Evolutionary conservation across 53 echinoderm and acorn worm genomes (phyloP), one percentile per base, ranked within the genome.

Genomic region (Crossaster papposus): DNA sequence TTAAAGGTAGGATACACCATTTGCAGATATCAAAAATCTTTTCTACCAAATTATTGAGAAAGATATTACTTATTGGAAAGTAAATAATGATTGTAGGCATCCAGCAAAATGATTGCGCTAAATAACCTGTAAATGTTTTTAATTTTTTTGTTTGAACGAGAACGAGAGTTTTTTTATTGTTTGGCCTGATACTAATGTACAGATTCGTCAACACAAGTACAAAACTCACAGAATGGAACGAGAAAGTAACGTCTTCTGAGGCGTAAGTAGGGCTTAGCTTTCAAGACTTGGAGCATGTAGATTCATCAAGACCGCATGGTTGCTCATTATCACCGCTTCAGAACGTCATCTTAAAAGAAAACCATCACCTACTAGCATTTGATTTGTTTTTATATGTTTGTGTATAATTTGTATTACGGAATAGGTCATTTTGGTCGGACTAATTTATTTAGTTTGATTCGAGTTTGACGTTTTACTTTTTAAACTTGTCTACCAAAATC

Each of bases 171-270:
- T n/a, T n/a, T n/a, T n/a, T n/a, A n/a, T n/a, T n/a, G n/a, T n/a
- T n/a, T 55, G 54, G 58, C 54, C 55, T 22, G 14, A 58, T 36
- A 20, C 85, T 6, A 70, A 70, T 77, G 63, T 64, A 76, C 86
- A 95, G 95, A 88, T 95, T 89, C 78, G 91, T 91, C 92, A 87
- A 73, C 82, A 95, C 95, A 28, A 81, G 81, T 33, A 87, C 68
- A 74, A 95, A 95, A 89, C 50, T 95, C 20, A 34, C 89, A 33
- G 95, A 92, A 73, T 94, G 92, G 92, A 95, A 95, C 68, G 94
- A 95, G 37, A 81, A 81, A 86, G 83, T 95, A 30, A 90, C 90
- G 30, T 13, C 90, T 13, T 94, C 94, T 11, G 90, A 90, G 50
- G 78, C 81, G 95, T 95, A 93, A 90, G 95, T 95, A 92, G 71